Evolutionary conservation across 2,797 vertebrate species (phyloP), one percentile per base, ranked within the genome.

Genomic region (Hypotaenidia philippensis): DNA sequence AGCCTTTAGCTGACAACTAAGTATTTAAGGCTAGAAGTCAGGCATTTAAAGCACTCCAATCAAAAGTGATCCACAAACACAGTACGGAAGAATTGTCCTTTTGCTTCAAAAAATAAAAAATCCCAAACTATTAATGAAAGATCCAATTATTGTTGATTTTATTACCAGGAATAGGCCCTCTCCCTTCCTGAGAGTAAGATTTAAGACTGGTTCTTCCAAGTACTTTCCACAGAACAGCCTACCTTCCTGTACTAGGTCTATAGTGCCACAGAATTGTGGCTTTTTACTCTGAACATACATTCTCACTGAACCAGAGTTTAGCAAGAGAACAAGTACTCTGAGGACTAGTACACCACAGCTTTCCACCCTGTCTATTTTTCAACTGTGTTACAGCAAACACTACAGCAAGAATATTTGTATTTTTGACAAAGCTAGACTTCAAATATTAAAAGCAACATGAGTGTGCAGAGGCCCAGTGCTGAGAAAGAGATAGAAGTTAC

Each of bases 251-350:
- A 26, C 12, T 41, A 6, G 9, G 14, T 50, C 34, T 78, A n/a
- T 0, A 86, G n/a, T 18, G 12, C 22, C 21, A 65, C 5, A 8
- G 68, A 61, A 65, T 8, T 21, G 0, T 13, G 31, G 52, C 65
- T 64, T 16, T 38, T 53, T 72, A 50, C 26, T 75, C 56, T 10
- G 4, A 80, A 74, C 4, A 27, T 18, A 47, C 19, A 49, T 9
- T 45, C 18, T n/a, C 15, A 80, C 1, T 49, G 60, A 85, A 82
- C 7, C 9, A 27, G n/a, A 83, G 25, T 23, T 80, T 1, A 70
- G 11, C 44, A 89, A 63, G 34, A 68, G 10, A 6, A 20, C 34
- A 57, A 59, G 22, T 31, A 23, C 10, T 47, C 21, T 40, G 36
- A 77, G 14, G 5, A 53, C 49, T 38, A 63, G 4, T 31, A 44